A percentile compares a stretch with the other conserved stretches of the same genome.
Evolutionary conservation across 2,888 invertebrate genomes (phyloP).

Genomic region (Priocnemis perturbator): DNA sequence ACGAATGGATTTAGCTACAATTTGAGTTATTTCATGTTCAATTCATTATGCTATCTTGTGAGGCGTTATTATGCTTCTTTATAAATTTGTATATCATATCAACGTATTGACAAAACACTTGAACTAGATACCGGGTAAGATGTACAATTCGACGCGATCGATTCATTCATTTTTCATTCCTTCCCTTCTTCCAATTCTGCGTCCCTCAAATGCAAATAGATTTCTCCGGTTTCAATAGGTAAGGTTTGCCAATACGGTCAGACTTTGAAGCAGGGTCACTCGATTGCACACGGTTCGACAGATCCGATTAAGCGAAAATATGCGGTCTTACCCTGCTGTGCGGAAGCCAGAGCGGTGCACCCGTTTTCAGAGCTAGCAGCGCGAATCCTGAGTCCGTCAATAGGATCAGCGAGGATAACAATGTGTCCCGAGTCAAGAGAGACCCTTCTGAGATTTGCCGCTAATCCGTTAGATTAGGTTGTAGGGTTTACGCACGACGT

Average conservation of each 20-base stretch:
- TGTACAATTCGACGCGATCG: background rate
- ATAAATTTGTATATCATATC: no score
- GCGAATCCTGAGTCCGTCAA: conserved; percentile 41
- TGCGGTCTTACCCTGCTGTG: conserved; percentile 41
- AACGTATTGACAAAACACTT: no score
- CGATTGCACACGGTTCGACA: conserved; percentile 59
- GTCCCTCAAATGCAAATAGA: no score
- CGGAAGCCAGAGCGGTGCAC: background rate
- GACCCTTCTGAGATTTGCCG: conserved; percentile 41
- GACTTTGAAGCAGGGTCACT: conserved; percentile 26
- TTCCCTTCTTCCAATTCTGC: no score
- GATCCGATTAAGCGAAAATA: conserved; percentile 68
- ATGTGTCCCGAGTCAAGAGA: conserved; percentile 70
- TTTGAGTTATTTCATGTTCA: no score
- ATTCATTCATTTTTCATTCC: no score
- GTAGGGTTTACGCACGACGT: conserved; percentile 19
- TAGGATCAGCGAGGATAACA: conserved; percentile 62
- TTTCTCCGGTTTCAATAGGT: no score
- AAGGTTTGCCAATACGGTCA: no score
- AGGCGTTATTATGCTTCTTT: no score
- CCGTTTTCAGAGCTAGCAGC: background rate
- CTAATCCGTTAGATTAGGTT: conserved; percentile 58
- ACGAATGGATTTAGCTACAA: no score
- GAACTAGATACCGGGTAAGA: background rate
- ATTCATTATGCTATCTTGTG: no score